Evolutionary conservation across 2,888 invertebrate species (phyloP), one percentile per base, ranked within the genome.

Genomic region (Diachrysia chrysitis): DNA sequence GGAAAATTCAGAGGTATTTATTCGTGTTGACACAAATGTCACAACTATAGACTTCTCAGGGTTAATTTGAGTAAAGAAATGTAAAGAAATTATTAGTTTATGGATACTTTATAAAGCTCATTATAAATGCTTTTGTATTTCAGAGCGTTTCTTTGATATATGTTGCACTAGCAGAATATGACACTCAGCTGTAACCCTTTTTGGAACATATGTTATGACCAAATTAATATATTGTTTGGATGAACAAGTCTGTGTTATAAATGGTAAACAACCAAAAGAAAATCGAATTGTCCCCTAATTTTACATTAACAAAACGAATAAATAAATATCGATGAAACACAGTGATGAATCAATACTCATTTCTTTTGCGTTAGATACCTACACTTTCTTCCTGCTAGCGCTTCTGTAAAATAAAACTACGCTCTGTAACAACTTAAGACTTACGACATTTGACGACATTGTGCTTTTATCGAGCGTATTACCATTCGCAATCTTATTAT

Each of bases 401-500:
- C 19, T 48, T 21, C 10, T 51, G 19, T 12, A 1, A 51, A 21
- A 19, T 21, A 21, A 19, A 12, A 21, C 12, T 10, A 51, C 21
- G 21, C 21, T 25, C 25, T 21, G 12, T 10, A 19, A 19, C 14
- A 63, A 66, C 58, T 59, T 67, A 19, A 23, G 55, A 53, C 55
- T 74, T 70, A 61, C 57, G 57, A 58, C 63, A 71, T 51, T 77
- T 76, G 67, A 70, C 63, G 73, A 71, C 60, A 63, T 70, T 55
- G 46, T 67, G 67, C 57, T 59, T 71, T 75, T 78, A 72, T 73
- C 63, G 68, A 55, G 58, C 55, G 66, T 64, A 68, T 74, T 78
- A 68, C 66, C 75, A 64, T 74, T 71, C 67, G 61, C 60, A 71
- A 78, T 75, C 63, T 56, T 78, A 78, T 78, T 67, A 75, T 29